Percentiles rank a stretch among this genome's conserved stretches.
These are phyloP conservation scores for Athalia circularis DNA, from an alignment of 2,888 invertebrate species.

Conservation along the genomic window DNA sequence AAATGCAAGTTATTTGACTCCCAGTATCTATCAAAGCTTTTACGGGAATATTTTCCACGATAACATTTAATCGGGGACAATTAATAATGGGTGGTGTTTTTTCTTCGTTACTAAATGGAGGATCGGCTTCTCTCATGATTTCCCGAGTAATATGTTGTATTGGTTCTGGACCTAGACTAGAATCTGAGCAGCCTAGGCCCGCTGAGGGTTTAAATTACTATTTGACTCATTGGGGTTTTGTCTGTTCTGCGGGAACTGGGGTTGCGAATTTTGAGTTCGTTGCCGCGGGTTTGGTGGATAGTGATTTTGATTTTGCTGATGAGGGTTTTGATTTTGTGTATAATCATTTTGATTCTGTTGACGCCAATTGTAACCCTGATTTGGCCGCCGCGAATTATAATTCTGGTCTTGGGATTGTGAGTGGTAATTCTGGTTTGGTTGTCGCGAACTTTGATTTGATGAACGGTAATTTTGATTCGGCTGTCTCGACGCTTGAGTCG, in stretches of 20 bases:
- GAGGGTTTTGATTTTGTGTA: background rate
- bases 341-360: background rate
- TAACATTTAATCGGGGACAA: background rate
- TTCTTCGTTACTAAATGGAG: background rate
- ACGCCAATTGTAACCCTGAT: too few relatives aligned
- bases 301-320: too few relatives aligned
- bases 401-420: too few relatives aligned
- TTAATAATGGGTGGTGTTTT: background rate
- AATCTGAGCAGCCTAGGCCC: too few relatives aligned
- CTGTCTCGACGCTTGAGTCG: background rate
- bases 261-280: background rate
- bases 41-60: background rate
- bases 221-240: background rate
- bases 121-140: too few relatives aligned
- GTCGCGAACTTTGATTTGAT: too few relatives aligned
- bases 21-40: background rate
- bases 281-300: background rate
- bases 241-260: background rate
- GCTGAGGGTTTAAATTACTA: background rate
- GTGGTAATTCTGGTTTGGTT: too few relatives aligned
- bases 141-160: too few relatives aligned
- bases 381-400: too few relatives aligned
- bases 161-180: background rate
- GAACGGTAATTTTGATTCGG: too few relatives aligned
- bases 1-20: background rate